Evolutionary conservation across 2,797 vertebrate species (phyloP), one percentile per base, ranked within the genome.

Genomic region (Sebastes glaucus): DNA sequence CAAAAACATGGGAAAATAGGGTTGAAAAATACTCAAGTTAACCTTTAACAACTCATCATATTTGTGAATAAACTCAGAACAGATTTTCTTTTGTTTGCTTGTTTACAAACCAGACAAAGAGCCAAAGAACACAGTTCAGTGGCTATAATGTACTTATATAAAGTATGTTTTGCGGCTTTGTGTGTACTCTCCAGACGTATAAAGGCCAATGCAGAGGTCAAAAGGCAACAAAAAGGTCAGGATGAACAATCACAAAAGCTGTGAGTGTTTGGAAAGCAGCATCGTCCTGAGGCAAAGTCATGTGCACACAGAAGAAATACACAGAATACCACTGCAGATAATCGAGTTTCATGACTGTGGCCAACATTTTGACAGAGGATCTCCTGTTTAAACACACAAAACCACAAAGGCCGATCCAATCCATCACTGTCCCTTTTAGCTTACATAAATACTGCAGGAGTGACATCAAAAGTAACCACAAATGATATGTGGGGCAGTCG

Each of bases 391-490:
- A 94, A 92, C 86, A 88, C 84, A 84, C 68, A 77, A 64, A 91
- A 84, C 92, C 93, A 82, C 92, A 86, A 71, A 75, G 77, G 76
- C 84, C 89, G 71, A 81, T 59, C 78, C 89, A 68, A 92, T 89
- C 88, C 82, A 78, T 94, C 91, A 91, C 49, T 84, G 84, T 86
- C 71, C 68, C 63, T 69, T 90, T 89, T 70, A 86, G 87, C 86
- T 81, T 82, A 86, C 87, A 90, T 87, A 93, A 92, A 93, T 90
- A 89, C 82, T 83, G 75, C 83, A 86, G 63, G 33, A 80, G 83
- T 65, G 80, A 92, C 91, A 93, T 92, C 90, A 91, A 84, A 91
- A 84, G 85, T 84, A 77, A 88, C 93, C 94, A 91, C 92, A 91
- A 93, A 93, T 93, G 89, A 92, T 88, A 92, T 81, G 87, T 71